A percentile compares a stretch with the other conserved stretches of the same genome.
Evolutionary conservation across 1,140 invertebrate genomes (phyloP).

Genomic region (Formica selysi): DNA sequence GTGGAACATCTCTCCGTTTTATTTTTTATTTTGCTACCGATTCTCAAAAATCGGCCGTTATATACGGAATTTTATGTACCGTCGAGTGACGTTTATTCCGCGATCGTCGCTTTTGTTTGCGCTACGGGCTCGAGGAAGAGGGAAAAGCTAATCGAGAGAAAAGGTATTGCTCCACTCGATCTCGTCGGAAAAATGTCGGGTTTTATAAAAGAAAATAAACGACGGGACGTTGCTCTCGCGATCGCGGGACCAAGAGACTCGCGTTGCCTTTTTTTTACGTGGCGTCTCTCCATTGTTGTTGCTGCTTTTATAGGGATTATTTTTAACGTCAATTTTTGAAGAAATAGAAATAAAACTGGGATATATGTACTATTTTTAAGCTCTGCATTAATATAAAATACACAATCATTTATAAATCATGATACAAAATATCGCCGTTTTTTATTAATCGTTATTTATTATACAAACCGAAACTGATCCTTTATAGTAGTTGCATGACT

Average conservation of each 20-base stretch:
- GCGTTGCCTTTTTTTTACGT: not conserved
- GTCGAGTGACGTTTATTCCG: conserved; percentile 49
- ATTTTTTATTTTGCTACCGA: not conserved
- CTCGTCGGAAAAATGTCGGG: conserved; percentile 55
- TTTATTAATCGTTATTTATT: not conserved
- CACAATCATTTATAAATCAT: too few species aligned
- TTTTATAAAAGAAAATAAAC: conserved; percentile 61
- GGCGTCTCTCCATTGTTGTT: conserved; percentile 28
- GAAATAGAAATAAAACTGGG: not conserved
- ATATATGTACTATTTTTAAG: not conserved
- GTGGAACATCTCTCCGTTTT: not conserved
- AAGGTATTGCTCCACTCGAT: conserved; percentile 62
- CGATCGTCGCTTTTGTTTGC: conserved; percentile 46
- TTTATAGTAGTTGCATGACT: not conserved
- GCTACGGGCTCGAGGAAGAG: conserved; percentile 30
- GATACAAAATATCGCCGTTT: not conserved
- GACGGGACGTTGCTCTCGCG: conserved; percentile 40
- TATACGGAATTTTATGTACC: conserved; percentile 37
- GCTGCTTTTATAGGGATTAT: conserved; percentile 27
- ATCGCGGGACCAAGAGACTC: conserved; percentile 22
- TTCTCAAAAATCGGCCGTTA: conserved; percentile 36
- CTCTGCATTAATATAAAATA: not conserved
- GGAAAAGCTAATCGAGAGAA: conserved; percentile 59
- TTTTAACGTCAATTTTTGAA: conserved; percentile 13
- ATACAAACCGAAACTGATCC: not conserved